These are phyloP conservation scores for Cephus rjabovi DNA, from an alignment of 2,888 invertebrate species.

Conservation along the genomic window DNA sequence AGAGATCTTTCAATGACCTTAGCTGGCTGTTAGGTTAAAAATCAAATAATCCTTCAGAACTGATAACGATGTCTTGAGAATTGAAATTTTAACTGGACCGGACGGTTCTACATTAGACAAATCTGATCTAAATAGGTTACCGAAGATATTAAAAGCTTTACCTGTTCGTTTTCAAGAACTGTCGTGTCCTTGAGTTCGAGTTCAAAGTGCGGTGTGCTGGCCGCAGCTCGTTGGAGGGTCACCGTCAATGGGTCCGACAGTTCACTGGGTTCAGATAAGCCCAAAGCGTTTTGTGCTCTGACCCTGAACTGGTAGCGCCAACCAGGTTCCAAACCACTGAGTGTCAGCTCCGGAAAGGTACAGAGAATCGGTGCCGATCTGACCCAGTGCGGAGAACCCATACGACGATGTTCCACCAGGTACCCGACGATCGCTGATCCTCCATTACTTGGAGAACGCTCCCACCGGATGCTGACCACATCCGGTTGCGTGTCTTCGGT, in stretches of 20 bases:
- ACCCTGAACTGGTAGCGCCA: constrained; percentile 92
- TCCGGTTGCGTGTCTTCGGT: constrained; percentile 81
- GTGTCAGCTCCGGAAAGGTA: constrained; percentile 78
- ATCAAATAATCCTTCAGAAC: not conserved
- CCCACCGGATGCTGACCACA: constrained; percentile 85
- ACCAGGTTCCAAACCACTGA: constrained; percentile 87
- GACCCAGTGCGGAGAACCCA: constrained; percentile 86
- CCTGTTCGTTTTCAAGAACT: constrained; percentile 84
- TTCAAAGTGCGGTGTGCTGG: constrained; percentile 80
- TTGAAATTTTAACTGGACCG: not conserved
- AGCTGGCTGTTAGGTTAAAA: not conserved
- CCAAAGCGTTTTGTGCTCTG: constrained; percentile 91
- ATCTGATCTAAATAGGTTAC: constrained; percentile 1
- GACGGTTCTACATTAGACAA: not conserved
- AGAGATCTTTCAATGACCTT: too few relatives aligned
- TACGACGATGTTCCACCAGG: constrained; percentile 80
- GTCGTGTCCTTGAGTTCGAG: constrained; percentile 77
- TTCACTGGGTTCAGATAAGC: constrained; percentile 86
- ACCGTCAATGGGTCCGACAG: constrained; percentile 88
- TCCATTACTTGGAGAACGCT: constrained; percentile 84
- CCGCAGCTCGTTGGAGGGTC: constrained; percentile 76
- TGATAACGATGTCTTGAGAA: not conserved
- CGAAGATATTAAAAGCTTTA: constrained; percentile 31
- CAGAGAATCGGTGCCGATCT: constrained; percentile 82
- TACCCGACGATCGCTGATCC: constrained; percentile 89